Evolutionary conservation across 2,113 vertebrate species (phyloP).

Genomic region (Hippolais icterina): DNA sequence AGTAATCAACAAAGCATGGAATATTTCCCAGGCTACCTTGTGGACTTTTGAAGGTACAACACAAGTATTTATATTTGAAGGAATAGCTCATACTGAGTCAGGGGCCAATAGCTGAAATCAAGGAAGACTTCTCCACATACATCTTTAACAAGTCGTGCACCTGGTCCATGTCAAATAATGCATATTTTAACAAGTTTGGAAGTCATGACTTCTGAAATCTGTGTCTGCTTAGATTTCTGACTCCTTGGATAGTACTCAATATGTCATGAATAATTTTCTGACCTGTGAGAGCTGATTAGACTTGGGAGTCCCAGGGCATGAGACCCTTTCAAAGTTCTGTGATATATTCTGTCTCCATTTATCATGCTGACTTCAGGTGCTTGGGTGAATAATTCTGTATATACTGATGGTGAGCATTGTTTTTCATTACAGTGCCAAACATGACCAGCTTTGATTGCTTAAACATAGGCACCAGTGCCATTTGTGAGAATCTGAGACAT

Average conservation of each 20-base stretch:
- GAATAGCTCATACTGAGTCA: not conserved
- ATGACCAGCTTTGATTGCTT: not conserved
- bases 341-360: not conserved
- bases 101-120: not conserved
- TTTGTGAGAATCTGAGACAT: not conserved
- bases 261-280: not conserved
- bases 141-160: not conserved
- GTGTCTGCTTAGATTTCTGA: not conserved
- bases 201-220: not conserved
- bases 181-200: not conserved
- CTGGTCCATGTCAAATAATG: not conserved
- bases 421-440: not conserved
- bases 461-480: not conserved
- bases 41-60: not conserved
- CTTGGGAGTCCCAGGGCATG: not conserved
- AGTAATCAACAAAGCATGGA: not conserved
- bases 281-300: not conserved
- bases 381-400: not conserved
- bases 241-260: not conserved
- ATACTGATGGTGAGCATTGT: not conserved
- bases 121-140: not conserved
- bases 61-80: not conserved
- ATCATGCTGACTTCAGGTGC: not conserved
- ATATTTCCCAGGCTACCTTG: not conserved
- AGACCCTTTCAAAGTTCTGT: not conserved